These are phyloP conservation scores for Lagria hirta DNA, from an alignment of 2,888 invertebrate species.

Conservation along the genomic window DNA sequence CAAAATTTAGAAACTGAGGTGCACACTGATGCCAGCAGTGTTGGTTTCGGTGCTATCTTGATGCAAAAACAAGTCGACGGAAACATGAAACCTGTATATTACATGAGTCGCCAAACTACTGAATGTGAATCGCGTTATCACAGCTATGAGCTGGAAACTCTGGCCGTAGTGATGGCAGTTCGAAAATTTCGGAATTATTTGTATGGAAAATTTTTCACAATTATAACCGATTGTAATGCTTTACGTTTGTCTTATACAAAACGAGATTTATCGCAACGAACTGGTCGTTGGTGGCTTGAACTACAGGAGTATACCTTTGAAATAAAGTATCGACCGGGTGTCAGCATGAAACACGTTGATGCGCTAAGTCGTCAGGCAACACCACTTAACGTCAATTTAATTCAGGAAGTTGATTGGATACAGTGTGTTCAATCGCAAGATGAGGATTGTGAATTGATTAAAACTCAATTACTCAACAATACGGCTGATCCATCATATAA, in stretches of 20 bases:
- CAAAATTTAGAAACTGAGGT: constrained; percentile 17
- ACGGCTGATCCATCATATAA: no score
- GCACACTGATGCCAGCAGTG: constrained; percentile 43
- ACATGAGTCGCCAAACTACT: constrained; percentile 42
- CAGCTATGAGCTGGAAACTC: constrained; percentile 43
- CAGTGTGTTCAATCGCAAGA: neutral
- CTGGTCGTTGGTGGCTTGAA: constrained; percentile 36
- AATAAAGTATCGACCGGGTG: constrained; percentile 26
- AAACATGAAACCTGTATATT: constrained; percentile 41
- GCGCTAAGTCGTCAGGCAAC: constrained; percentile 34
- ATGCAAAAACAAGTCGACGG: constrained; percentile 40
- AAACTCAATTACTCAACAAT: no score
- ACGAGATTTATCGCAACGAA: constrained; percentile 39
- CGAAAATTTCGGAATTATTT: constrained; percentile 39
- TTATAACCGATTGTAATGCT: constrained; percentile 41
- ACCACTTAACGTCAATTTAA: no score
- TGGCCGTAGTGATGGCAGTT: constrained; percentile 38
- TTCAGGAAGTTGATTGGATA: neutral
- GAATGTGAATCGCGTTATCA: constrained; percentile 40
- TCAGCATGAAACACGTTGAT: constrained; percentile 41
- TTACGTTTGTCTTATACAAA: constrained; percentile 37
- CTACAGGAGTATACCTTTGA: constrained; percentile 34
- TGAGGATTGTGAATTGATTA: no score
- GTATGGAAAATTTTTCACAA: constrained; percentile 37
- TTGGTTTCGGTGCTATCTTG: constrained; percentile 41